Evolutionary conservation across 2,113 vertebrate species (phyloP).

Genomic region (Pheucticus melanocephalus): DNA sequence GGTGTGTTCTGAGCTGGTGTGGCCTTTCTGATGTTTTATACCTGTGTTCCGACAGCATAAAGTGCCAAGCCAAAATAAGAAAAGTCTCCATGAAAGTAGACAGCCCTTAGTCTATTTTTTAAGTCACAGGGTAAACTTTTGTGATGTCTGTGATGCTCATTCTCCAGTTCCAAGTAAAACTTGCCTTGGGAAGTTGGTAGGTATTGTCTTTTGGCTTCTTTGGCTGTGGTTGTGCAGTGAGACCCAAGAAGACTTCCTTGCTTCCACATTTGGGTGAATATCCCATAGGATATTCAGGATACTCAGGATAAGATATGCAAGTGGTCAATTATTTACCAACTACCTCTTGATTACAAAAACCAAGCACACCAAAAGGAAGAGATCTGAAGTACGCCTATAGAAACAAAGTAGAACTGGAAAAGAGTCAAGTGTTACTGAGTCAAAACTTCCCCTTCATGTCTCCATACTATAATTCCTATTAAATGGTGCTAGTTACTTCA

Average conservation of each 20-base stretch:
- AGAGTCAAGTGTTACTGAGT: background rate
- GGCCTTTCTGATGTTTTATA: background rate
- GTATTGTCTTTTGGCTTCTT: background rate
- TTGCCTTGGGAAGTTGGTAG: background rate
- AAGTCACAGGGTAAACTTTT: background rate
- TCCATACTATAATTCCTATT: background rate
- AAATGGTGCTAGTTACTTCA: background rate
- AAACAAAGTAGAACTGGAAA: background rate
- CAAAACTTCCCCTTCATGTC: background rate
- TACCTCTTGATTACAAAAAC: background rate
- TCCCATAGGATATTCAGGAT: background rate
- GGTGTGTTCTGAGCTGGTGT: background rate
- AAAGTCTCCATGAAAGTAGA: background rate
- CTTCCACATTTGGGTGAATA: background rate
- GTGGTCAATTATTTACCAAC: background rate
- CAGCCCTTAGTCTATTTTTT: background rate
- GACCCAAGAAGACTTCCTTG: background rate
- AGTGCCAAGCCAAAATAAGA: background rate
- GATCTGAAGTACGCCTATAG: background rate
- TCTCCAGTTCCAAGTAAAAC: background rate
- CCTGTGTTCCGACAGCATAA: background rate
- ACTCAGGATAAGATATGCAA: background rate
- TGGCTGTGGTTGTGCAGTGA: background rate
- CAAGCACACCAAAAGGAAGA: background rate
- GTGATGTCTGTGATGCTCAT: background rate